Percentiles rank a stretch among this genome's conserved stretches.
Conservation (phyloP, 2,797 vertebrate genomes). For the Pangasius krempfi region DNA sequence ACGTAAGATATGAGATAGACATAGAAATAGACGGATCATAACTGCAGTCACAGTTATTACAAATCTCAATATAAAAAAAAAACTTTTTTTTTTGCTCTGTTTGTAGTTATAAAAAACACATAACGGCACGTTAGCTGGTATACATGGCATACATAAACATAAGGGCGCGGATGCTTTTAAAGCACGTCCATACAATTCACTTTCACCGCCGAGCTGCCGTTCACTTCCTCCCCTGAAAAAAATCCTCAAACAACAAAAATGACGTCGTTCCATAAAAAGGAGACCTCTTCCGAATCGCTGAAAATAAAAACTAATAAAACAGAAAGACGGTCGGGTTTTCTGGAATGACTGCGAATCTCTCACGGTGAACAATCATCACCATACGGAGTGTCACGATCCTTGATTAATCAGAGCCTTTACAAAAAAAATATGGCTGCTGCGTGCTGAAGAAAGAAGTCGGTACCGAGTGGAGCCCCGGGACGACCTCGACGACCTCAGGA, state of each 20-base stretch:
- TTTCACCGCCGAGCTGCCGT: slow-evolving; percentile 56
- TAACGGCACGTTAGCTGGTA: slow-evolving; percentile 46
- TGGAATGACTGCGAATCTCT: slow-evolving; percentile 47
- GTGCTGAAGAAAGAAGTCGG: slow-evolving; percentile 18
- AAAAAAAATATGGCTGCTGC: slow-evolving; percentile 40
- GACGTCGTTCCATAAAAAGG: slow-evolving; percentile 4
- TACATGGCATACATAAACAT: slow-evolving; percentile 55
- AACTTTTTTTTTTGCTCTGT: slow-evolving; percentile 20
- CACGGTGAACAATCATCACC: slow-evolving; percentile 22
- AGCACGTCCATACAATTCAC: slow-evolving; percentile 36
- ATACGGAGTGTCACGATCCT: background rate
- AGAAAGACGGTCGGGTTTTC: background rate
- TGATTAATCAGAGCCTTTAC: slow-evolving; percentile 7
- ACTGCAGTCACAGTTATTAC: slow-evolving; percentile 33
- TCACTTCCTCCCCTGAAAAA: slow-evolving; percentile 50
- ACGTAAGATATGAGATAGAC: slow-evolving; percentile 37
- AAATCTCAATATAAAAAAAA: slow-evolving; percentile 50
- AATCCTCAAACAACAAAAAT: background rate
- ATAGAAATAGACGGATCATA: slow-evolving; percentile 42
- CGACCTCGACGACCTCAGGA: slow-evolving; percentile 39
- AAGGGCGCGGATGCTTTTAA: slow-evolving; percentile 34
- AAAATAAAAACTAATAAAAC: background rate
- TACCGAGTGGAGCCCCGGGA: background rate
- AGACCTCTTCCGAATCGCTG: slow-evolving; percentile 10
- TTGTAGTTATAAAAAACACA: slow-evolving; percentile 48